phyloP scores from a whole-genome alignment of 2,113 vertebrate genomes.

The Xenopus laevis region DNA sequence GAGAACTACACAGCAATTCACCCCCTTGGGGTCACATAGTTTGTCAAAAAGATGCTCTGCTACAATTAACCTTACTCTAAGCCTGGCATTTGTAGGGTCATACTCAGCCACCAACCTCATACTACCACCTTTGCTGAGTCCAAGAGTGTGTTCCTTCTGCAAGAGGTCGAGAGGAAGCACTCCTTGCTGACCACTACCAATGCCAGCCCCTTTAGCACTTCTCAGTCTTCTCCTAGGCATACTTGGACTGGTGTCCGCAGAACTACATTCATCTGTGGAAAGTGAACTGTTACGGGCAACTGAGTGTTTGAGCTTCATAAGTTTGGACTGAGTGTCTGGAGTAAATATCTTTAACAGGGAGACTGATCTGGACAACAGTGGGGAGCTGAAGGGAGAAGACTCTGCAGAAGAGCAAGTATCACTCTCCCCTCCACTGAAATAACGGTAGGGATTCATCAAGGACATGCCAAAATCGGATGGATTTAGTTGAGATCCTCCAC shows the following conservation, averaged over 20 bases:
- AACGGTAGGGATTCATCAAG: constrained; percentile 84
- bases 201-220: constrained; percentile 55
- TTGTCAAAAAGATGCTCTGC: constrained; percentile 87
- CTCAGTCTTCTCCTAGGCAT: constrained; percentile 74
- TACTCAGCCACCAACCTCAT: constrained; percentile 82
- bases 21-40: constrained; percentile 78
- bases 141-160: constrained; percentile 76
- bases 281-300: constrained; percentile 88
- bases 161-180: constrained; percentile 51
- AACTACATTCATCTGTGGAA: constrained; percentile 89
- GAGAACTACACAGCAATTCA: constrained; percentile 92
- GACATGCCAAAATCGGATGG: constrained; percentile 69
- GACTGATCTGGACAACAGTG: constrained; percentile 85
- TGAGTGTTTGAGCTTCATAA: constrained; percentile 84
- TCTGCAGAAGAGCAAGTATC: constrained; percentile 94
- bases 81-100: constrained; percentile 75
- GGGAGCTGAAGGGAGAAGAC: constrained; percentile 90
- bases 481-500: constrained; percentile 64
- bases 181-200: constrained; percentile 36
- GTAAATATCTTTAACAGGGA: constrained; percentile 91
- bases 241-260: constrained; percentile 85
- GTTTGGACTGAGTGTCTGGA: constrained; percentile 89
- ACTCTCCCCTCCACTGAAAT: constrained; percentile 90
- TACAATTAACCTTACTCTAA: constrained; percentile 79
- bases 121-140: constrained; percentile 77